Conservation (phyloP, 2,113 vertebrate genomes). For the Mormoops blainvillei region DNA sequence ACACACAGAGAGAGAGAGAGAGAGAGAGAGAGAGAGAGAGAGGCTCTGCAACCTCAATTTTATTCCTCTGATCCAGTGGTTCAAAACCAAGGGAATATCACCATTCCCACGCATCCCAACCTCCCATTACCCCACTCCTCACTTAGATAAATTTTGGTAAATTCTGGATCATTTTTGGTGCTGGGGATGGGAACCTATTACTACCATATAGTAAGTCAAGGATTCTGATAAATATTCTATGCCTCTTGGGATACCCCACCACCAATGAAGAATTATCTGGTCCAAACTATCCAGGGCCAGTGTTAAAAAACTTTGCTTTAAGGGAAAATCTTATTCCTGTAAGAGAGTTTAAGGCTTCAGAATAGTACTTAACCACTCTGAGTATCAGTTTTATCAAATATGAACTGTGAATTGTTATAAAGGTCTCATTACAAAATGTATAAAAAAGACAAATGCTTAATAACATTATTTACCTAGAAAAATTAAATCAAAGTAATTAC, state of each 20-base stretch:
- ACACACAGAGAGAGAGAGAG: background rate
- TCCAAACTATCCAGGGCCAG: background rate
- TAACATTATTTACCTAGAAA: background rate
- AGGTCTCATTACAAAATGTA: background rate
- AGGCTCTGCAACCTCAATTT: background rate
- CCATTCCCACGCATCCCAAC: background rate
- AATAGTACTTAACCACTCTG: background rate
- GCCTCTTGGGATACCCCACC: background rate
- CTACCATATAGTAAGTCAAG: background rate
- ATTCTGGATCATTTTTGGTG: background rate
- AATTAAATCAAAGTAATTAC: background rate
- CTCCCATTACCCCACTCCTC: rapidly evolving
- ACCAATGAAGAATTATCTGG: background rate
- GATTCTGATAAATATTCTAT: background rate
- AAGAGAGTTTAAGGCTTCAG: background rate
- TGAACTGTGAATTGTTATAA: background rate
- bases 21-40: background rate
- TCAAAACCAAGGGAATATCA: background rate
- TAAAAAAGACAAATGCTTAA: background rate
- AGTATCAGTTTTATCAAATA: background rate
- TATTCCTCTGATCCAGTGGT: background rate
- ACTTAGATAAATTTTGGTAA: background rate
- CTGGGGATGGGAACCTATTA: background rate
- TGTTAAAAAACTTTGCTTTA: background rate
- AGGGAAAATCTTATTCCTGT: background rate